Evolutionary conservation across 2,888 invertebrate species (phyloP).

Genomic region (Sminthurides aquaticus): DNA sequence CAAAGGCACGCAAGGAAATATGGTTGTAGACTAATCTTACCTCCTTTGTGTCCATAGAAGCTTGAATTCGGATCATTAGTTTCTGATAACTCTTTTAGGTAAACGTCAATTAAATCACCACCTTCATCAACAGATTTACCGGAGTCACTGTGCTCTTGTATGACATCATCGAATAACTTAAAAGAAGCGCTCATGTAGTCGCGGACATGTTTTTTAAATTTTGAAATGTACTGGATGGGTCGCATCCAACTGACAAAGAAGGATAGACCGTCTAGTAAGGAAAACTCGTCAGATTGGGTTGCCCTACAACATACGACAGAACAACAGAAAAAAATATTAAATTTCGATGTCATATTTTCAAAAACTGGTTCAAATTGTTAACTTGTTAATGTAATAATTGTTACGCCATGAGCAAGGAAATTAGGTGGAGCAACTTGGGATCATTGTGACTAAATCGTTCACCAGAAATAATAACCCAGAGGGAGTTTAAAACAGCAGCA

Average conservation of each 20-base stretch:
- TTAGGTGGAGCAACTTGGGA: conserved; percentile 11
- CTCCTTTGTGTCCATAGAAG: conserved; percentile 28
- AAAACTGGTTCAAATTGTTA: neutral
- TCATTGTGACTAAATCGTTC: conserved; percentile 22
- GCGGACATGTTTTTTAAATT: neutral
- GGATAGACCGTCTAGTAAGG: conserved; percentile 10
- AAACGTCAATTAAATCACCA: conserved; percentile 31
- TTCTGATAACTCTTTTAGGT: conserved; percentile 26
- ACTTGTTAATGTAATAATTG: neutral
- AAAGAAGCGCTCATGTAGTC: conserved; percentile 1
- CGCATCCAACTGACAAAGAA: conserved; percentile 13
- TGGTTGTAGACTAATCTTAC: conserved; percentile 7
- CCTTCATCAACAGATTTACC: neutral
- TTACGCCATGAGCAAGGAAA: conserved; percentile 17
- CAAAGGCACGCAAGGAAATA: too few species aligned
- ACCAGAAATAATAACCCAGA: conserved; percentile 18
- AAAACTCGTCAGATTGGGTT: neutral
- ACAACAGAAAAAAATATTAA: neutral
- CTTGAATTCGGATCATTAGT: conserved; percentile 25
- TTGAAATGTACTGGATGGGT: conserved; percentile 1
- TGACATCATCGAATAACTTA: conserved; percentile 21
- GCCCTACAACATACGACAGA: conserved; percentile 1
- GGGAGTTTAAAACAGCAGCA: conserved; percentile 13
- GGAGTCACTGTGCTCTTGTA: conserved; percentile 19
- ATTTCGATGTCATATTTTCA: neutral